These are phyloP conservation scores for Drosophila pseudotalamancana DNA, from an alignment of 2,888 invertebrate genomes.

Conservation along the genomic window DNA sequence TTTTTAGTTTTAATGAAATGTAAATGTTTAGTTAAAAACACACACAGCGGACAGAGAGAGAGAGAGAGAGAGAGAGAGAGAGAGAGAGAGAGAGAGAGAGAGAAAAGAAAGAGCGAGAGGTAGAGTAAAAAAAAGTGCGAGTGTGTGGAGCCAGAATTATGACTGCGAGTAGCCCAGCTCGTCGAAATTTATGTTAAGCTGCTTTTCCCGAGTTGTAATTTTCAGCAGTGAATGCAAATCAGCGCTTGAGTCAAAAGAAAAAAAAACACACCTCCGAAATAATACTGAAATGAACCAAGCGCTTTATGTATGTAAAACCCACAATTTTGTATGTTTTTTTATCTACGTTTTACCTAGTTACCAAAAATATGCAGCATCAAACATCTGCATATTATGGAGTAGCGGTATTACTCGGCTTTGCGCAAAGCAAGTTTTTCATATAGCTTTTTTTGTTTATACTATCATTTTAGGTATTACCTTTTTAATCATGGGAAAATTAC, in stretches of 20 bases:
- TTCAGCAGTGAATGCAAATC: slow-evolving; percentile 49
- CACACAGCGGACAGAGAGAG: slow-evolving; percentile 35
- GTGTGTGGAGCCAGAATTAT: slow-evolving; percentile 20
- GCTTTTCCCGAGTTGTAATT: slow-evolving; percentile 54
- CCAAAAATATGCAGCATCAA: slow-evolving; percentile 16
- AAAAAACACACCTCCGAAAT: not conserved
- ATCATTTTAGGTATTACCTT: not conserved
- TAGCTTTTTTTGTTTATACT: not conserved
- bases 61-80: slow-evolving; percentile 38
- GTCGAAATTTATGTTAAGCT: slow-evolving; percentile 57
- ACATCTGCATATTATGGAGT: slow-evolving; percentile 7
- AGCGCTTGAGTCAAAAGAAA: slow-evolving; percentile 13
- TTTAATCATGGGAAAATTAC: not conserved
- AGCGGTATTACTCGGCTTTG: not conserved
- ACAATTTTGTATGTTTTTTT: slow-evolving; percentile 7
- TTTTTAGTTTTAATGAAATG: slow-evolving; percentile 78
- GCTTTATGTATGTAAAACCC: slow-evolving; percentile 20
- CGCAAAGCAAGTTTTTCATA: not conserved
- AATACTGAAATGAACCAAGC: slow-evolving; percentile 29
- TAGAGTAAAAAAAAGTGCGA: not conserved
- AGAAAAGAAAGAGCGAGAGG: not conserved
- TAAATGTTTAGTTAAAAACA: slow-evolving; percentile 75
- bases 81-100: not conserved
- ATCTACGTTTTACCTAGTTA: slow-evolving; percentile 1
- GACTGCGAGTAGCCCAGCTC: slow-evolving; percentile 20